Evolutionary conservation across 2,797 vertebrate species (phyloP).

Genomic region (Phataginus tricuspis): DNA sequence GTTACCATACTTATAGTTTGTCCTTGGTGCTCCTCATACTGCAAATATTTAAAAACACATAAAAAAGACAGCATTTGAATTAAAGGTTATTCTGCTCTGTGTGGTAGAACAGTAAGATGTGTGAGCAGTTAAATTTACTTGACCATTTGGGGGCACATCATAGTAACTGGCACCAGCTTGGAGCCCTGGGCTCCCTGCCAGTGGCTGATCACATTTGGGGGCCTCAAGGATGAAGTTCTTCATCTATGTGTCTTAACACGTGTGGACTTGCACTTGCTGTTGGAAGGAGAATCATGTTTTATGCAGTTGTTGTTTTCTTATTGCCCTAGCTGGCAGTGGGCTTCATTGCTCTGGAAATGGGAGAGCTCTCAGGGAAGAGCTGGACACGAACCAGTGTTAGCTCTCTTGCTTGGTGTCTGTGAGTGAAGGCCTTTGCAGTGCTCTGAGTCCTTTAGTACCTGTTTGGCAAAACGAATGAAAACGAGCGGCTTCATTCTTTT

Average conservation of each 20-base stretch:
- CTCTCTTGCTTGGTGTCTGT: not conserved
- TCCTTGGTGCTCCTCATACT: not conserved
- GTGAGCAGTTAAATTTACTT: not conserved
- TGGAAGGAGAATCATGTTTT: not conserved
- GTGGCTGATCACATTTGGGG: not conserved
- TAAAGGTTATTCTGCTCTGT: not conserved
- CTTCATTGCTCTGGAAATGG: not conserved
- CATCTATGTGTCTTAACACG: accelerated
- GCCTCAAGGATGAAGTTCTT: not conserved
- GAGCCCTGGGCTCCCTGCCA: not conserved
- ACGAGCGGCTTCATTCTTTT: not conserved
- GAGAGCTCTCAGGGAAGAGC: not conserved
- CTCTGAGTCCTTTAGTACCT: not conserved
- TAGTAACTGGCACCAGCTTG: not conserved
- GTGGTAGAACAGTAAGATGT: not conserved
- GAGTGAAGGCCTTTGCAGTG: too few relatives aligned
- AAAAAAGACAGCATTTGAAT: not conserved
- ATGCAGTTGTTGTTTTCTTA: not conserved
- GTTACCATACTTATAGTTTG: not conserved
- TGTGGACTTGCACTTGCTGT: not conserved
- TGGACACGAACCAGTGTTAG: not conserved
- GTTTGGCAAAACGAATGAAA: not conserved
- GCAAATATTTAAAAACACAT: not conserved
- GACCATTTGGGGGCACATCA: not conserved
- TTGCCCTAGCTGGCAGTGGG: not conserved